Conservation (phyloP, 2,113 vertebrate species). For the Syngnathus typhle region DNA sequence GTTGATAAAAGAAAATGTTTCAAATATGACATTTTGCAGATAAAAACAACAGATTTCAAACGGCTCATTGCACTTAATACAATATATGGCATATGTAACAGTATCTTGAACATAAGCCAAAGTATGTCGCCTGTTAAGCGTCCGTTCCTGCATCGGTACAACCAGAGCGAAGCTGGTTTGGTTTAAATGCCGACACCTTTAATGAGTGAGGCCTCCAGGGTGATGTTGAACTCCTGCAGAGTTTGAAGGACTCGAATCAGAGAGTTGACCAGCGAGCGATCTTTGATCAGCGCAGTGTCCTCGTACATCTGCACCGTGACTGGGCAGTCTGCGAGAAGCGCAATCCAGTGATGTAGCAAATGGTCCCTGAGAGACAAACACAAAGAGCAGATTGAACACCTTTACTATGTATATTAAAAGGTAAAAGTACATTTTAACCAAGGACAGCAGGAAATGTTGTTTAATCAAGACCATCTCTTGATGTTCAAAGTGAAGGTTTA, state of each 20-base stretch:
- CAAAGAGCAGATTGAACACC: not conserved
- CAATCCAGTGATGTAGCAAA: slow-evolving; percentile 95
- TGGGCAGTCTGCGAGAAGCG: slow-evolving; percentile 91
- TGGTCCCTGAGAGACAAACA: slow-evolving; percentile 79
- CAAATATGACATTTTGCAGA: slow-evolving; percentile 64
- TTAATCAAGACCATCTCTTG: no score
- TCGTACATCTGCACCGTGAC: slow-evolving; percentile 98
- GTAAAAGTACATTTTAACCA: no score
- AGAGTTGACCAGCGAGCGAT: slow-evolving; percentile 93
- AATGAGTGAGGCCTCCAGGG: slow-evolving; percentile 90
- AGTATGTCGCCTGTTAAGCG: slow-evolving; percentile 66
- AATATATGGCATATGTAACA: slow-evolving; percentile 80
- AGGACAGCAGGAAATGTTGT: no score
- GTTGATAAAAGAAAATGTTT: slow-evolving; percentile 69
- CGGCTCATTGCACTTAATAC: slow-evolving; percentile 81
- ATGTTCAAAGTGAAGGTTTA: not conserved
- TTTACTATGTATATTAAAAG: not conserved
- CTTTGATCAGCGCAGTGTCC: slow-evolving; percentile 88
- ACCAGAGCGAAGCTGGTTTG: slow-evolving; percentile 20
- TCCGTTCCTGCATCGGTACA: slow-evolving; percentile 65
- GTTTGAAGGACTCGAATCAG: slow-evolving; percentile 96
- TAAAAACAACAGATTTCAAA: slow-evolving; percentile 74
- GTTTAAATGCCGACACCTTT: slow-evolving; percentile 92
- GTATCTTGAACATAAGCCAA: slow-evolving; percentile 94
- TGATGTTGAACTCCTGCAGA: slow-evolving; percentile 98